Evolutionary conservation across 2,113 vertebrate species (phyloP), one percentile per base, ranked within the genome.

Genomic region (Leptobrachium leishanense): DNA sequence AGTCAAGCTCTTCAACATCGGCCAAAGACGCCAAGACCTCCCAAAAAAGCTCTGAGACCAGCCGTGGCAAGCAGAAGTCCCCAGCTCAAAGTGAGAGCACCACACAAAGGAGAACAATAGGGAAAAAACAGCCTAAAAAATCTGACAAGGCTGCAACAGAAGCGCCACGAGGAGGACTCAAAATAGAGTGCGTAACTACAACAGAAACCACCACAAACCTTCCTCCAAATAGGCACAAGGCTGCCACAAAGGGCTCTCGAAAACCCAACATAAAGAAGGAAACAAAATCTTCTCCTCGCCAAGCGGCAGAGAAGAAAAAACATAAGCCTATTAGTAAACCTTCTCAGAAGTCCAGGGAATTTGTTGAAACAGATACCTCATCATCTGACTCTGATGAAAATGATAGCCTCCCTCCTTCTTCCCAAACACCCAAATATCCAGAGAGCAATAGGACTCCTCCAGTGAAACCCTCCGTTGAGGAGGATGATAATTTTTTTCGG

Each of bases 61-160:
- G 93, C 50, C 94, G 95, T 0, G 94, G 97, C 0, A 91, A 96
- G 57, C 97, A 99, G 82, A 99, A 97, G 84, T 99, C 96, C 43
- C 98, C 97, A 10, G 98, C 95, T 44, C 97, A 99, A 85, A 97
- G 96, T 5, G 96, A 97, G 55, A 92, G 89, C 76, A 86, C 93
- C 0, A 84, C 90, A 15, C 94, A 95, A 50, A 92, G 96, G 74
- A 94, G 95, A 85, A 93, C 94, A 20, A 90, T 95, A 71, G 98
- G 95, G 72, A 98, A 98, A 88, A 99, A 99, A 76, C 97, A 98
- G 83, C 98, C 98, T 74, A 99, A 98, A 89, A 99, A 99, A 86
- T 84, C 94, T 0, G 97, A 99, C 76, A 98, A 99, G 86, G 90
- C 92, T 5, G 87, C 94, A 8, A 90, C 94, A 41, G 96, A 97